phyloP scores from a whole-genome alignment of 1,140 invertebrate species.

The Thereuonema tuberculata region DNA sequence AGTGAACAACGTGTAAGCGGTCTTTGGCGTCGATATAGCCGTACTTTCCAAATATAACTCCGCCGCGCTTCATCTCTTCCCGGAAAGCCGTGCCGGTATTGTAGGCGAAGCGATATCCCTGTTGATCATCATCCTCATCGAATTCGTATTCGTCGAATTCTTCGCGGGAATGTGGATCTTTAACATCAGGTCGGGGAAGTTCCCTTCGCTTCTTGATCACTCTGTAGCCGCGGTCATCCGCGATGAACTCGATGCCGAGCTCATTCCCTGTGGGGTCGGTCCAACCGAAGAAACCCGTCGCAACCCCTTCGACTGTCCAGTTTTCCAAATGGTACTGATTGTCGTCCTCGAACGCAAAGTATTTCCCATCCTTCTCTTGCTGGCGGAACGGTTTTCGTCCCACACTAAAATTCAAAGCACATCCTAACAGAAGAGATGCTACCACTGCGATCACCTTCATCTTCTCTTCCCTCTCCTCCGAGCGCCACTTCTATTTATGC shows the following conservation, averaged over 20 bases:
- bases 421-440: no score
- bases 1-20: background rate
- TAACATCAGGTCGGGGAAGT: background rate
- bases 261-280: background rate
- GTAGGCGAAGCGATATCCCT: background rate
- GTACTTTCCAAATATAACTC: conserved; percentile 8
- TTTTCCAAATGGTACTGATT: conserved; percentile 2
- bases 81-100: conserved; percentile 2
- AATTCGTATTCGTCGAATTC: background rate
- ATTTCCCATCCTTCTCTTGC: background rate
- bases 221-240: conserved; percentile 5
- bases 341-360: background rate
- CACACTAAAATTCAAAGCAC: no score
- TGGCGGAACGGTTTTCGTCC: no score
- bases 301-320: conserved; percentile 5
- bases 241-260: conserved; percentile 8
- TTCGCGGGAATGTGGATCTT: background rate
- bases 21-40: conserved; percentile 1
- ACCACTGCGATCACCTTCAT: no score
- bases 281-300: conserved; percentile 8
- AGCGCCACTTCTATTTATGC: no score
- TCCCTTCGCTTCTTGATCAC: background rate
- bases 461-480: no score
- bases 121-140: background rate
- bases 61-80: conserved; percentile 2